Conservation (phyloP, 2,888 invertebrate species). For the Criorhina ranunculi region DNA sequence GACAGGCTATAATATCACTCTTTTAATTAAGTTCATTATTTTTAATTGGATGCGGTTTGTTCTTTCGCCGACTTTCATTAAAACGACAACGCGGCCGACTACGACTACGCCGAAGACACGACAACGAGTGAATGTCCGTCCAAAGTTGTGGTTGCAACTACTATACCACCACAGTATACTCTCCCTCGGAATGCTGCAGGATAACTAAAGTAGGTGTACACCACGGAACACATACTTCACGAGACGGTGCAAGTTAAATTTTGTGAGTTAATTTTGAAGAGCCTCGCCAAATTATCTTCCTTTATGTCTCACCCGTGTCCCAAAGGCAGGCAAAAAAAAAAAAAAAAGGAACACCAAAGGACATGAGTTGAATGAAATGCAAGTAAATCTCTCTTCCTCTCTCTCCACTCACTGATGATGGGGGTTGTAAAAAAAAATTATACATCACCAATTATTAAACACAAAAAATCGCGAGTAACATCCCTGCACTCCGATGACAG, state of each 20-base stretch:
- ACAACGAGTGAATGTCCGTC: conserved; percentile 58
- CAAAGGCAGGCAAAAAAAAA: neutral
- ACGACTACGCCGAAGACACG: conserved; percentile 18
- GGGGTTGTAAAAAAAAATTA: conserved; percentile 12
- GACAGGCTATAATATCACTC: conserved; percentile 79
- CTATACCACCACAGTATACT: conserved; percentile 29
- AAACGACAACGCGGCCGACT: conserved; percentile 73
- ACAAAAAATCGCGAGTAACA: conserved; percentile 51
- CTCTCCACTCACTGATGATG: neutral
- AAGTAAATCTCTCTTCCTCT: neutral
- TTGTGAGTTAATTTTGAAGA: conserved; percentile 46
- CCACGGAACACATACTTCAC: neutral
- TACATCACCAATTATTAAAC: conserved; percentile 60
- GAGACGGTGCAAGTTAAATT: conserved; percentile 8
- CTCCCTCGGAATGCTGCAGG: conserved; percentile 24
- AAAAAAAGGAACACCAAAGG: conserved; percentile 21
- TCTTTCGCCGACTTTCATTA: conserved; percentile 79
- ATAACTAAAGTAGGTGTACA: conserved; percentile 23
- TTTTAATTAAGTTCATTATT: conserved; percentile 80
- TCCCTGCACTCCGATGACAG: conserved; percentile 67
- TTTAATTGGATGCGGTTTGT: conserved; percentile 80
- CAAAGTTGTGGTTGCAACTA: conserved; percentile 58
- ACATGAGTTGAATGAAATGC: conserved; percentile 37
- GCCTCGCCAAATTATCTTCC: conserved; percentile 31
- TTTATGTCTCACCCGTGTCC: neutral